phyloP scores from a whole-genome alignment of 2,888 invertebrate genomes.

The Nomada lathburiana region DNA sequence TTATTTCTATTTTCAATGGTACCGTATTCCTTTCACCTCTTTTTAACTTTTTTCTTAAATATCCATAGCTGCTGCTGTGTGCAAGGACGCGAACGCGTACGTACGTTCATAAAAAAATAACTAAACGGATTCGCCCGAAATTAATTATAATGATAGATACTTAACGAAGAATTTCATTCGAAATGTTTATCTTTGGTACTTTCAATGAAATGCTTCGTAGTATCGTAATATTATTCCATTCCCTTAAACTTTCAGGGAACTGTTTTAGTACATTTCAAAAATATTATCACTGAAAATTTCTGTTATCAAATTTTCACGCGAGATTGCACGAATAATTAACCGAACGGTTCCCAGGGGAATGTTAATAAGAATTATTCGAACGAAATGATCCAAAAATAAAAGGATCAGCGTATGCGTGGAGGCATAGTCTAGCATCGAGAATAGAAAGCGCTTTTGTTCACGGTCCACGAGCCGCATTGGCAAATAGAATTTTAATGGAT shows the following conservation, averaged over 20 bases:
- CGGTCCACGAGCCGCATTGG: constrained; percentile 40
- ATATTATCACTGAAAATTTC: no score
- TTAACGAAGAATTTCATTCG: no score
- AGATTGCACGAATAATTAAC: no score
- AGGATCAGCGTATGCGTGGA: constrained; percentile 43
- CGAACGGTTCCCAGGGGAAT: no score
- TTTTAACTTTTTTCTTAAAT: constrained; percentile 8
- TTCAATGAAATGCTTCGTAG: no score
- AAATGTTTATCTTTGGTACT: no score
- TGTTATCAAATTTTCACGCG: no score
- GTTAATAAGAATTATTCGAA: constrained; percentile 24
- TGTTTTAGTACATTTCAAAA: no score
- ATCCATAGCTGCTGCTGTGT: not conserved
- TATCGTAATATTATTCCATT: no score
- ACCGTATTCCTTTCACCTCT: not conserved
- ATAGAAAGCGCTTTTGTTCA: constrained; percentile 51
- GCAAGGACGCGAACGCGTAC: not conserved
- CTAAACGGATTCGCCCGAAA: constrained; percentile 27
- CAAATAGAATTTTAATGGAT: constrained; percentile 69
- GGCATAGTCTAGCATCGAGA: constrained; percentile 41
- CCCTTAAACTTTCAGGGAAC: no score
- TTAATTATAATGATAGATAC: not conserved
- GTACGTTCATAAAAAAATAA: not conserved
- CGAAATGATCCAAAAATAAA: constrained; percentile 26
- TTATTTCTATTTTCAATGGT: no score